Evolutionary conservation across 2,888 invertebrate genomes (phyloP), one percentile per base, ranked within the genome.

Genomic region (Odontomyia ornata): DNA sequence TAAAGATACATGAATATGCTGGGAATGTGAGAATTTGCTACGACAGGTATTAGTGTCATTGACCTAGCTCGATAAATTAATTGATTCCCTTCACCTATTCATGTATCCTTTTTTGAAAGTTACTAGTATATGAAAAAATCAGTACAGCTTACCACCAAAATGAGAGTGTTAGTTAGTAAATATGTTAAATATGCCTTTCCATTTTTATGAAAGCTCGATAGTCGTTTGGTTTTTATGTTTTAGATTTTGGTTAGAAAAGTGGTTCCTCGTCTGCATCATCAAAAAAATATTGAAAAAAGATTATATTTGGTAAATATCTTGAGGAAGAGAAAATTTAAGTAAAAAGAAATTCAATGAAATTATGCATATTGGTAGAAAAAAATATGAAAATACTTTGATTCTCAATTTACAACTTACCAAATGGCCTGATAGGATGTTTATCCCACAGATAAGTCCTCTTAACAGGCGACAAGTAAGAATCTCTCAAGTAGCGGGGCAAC

Each of bases 381-480:
- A 52, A n/a, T 52, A 36, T 5, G 36, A 36, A 9, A 36, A 18
- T 52, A 52, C 13, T 52, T 52, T 4, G 15, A 52, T 9, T 52
- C 13, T 52, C 13, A 13, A 52, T 9, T 4, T 11, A 2, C 11
- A 79, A 92, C 94, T 91, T 92, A 95, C 95, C 94, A 89, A 95
- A 92, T 86, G 95, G 95, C 89, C 95, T 93, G 88, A 93, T 91
- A 86, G 96, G 96, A 88, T 96, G 95, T 88, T 93, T 93, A 88
- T 93, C 92, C 96, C 96, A 96, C 85, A 96, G 90, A 89, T 93
- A 96, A 88, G 92, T 93, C 89, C 94, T 93, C 90, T 95, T 95
- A 87, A 96, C 91, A 80, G 96, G 96, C 85, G 95, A 95, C 88
- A 96, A 91, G 89, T 93, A 96, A 85, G 95, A 95, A 89, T 94